Evolutionary conservation across 64 coral and sea anemone species (phyloP).

Genomic region (Montipora efflorescens): DNA sequence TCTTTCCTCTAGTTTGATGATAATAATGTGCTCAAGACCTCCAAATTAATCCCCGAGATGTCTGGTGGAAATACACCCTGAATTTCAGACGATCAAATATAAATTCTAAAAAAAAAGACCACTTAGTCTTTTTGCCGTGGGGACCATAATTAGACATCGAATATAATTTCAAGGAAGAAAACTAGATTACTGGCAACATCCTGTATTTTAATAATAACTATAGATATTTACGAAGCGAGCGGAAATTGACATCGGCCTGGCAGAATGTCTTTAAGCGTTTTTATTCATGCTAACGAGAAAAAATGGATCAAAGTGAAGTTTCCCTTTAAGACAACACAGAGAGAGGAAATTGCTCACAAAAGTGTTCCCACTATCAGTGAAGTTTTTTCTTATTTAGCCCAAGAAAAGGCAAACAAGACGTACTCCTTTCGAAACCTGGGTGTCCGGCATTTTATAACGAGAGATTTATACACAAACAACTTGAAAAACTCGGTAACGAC

Average conservation of each 20-base stretch:
- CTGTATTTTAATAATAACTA: slow-evolving; percentile 93
- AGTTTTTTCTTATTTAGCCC: slow-evolving; percentile 23
- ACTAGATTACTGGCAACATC: slow-evolving; percentile 93
- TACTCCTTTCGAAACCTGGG: not conserved
- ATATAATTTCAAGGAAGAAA: slow-evolving; percentile 87
- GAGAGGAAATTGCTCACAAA: slow-evolving; percentile 41
- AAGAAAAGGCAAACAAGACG: not conserved
- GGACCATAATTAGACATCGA: slow-evolving; percentile 86
- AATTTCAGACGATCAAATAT: slow-evolving; percentile 20
- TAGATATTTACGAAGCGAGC: slow-evolving; percentile 68
- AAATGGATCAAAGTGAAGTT: slow-evolving; percentile 49
- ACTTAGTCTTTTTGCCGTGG: slow-evolving; percentile 71
- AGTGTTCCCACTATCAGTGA: not conserved
- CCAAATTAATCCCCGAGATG: no score
- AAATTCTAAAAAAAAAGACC: slow-evolving; percentile 21
- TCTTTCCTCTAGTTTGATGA: not conserved
- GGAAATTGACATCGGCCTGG: slow-evolving; percentile 81
- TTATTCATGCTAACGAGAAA: slow-evolving; percentile 79
- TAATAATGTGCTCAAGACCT: no score
- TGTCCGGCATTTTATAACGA: not conserved
- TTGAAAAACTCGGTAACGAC: not conserved
- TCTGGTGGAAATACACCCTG: not conserved
- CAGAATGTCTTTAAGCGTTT: slow-evolving; percentile 88
- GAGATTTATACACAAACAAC: not conserved
- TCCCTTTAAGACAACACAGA: not conserved